These are phyloP conservation scores for Phasia obesa DNA, from an alignment of 2,888 invertebrate genomes.

Conservation along the genomic window DNA sequence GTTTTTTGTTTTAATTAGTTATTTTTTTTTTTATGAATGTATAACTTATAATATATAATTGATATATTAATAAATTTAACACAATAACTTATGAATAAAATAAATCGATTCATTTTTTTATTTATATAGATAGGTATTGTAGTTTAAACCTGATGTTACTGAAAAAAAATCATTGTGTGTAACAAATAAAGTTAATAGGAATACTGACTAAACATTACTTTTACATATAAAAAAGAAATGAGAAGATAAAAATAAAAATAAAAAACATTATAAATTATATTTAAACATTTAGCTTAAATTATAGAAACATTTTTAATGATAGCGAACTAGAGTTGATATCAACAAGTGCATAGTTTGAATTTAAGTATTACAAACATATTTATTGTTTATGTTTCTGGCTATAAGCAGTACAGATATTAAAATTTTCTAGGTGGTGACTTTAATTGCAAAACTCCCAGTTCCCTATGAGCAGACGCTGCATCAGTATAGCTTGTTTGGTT, in stretches of 20 bases:
- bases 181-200: slow-evolving; percentile 41
- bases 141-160: slow-evolving; percentile 19
- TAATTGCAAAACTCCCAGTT: slow-evolving; percentile 78
- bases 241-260: neutral
- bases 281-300: slow-evolving; percentile 39
- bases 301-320: slow-evolving; percentile 13
- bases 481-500: slow-evolving; percentile 10
- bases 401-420: slow-evolving; percentile 61
- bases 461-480: slow-evolving; percentile 34
- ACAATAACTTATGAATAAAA: slow-evolving; percentile 42
- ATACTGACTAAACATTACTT: slow-evolving; percentile 54
- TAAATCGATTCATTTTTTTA: slow-evolving; percentile 8
- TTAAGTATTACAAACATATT: neutral
- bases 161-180: slow-evolving; percentile 6
- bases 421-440: slow-evolving; percentile 82
- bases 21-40: slow-evolving; percentile 5
- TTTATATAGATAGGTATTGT: too few species aligned
- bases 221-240: slow-evolving; percentile 2
- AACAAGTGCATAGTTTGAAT: slow-evolving; percentile 59
- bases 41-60: slow-evolving; percentile 26
- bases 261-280: neutral
- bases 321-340: slow-evolving; percentile 12
- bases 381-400: neutral
- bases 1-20: too few species aligned
- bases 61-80: slow-evolving; percentile 41